Evolutionary conservation across 2,888 invertebrate species (phyloP).

Genomic region (Bedellia somnulentella): DNA sequence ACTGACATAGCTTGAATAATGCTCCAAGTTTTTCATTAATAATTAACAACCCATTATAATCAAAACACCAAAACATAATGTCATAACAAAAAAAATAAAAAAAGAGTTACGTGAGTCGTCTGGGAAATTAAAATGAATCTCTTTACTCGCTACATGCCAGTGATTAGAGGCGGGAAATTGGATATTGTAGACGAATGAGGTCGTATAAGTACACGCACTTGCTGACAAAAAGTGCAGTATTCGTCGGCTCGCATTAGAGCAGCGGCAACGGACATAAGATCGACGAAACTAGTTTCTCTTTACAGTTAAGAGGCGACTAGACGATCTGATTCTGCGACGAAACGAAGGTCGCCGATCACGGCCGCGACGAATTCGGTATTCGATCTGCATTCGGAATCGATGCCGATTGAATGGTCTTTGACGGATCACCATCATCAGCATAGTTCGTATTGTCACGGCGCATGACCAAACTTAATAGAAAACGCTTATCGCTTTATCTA

Average conservation of each 20-base stretch:
- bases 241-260: conserved; percentile 26
- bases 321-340: conserved; percentile 40
- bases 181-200: background rate
- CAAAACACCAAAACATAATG: no score
- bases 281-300: conserved; percentile 41
- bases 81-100: no score
- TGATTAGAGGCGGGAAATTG: background rate
- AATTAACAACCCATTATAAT: background rate
- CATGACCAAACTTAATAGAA: background rate
- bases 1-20: background rate
- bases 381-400: conserved; percentile 19
- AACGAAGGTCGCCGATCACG: conserved; percentile 45
- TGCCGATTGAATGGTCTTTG: conserved; percentile 5
- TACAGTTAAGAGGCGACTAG: conserved; percentile 34
- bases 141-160: background rate
- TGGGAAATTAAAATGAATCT: background rate
- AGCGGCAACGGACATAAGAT: conserved; percentile 25
- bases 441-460: background rate
- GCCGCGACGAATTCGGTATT: conserved; percentile 35
- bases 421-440: background rate
- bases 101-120: no score
- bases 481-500: background rate
- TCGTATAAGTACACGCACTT: conserved; percentile 14
- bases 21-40: background rate
- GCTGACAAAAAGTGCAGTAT: conserved; percentile 30